These are phyloP conservation scores for Tringa solitaria DNA, from an alignment of 2,113 vertebrate genomes.

Conservation along the genomic window DNA sequence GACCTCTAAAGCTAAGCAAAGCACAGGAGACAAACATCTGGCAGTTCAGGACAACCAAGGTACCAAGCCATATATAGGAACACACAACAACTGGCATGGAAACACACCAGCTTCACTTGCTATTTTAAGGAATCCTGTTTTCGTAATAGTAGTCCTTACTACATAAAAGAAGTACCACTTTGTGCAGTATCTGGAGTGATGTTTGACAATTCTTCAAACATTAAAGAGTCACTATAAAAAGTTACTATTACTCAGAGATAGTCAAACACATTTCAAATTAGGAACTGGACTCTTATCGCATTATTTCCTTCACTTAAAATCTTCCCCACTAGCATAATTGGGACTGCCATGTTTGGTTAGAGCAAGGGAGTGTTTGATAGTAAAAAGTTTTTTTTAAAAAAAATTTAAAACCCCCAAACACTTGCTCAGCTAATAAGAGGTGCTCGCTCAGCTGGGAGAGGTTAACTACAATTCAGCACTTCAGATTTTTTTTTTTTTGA, in stretches of 20 bases:
- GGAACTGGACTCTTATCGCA: neutral
- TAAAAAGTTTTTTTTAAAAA: neutral
- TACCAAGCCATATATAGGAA: neutral
- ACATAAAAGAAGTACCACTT: too few species aligned
- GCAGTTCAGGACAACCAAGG: neutral
- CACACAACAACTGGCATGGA: neutral
- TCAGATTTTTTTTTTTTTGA: neutral
- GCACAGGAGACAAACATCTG: neutral
- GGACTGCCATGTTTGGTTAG: constrained; percentile 17
- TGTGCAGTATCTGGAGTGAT: neutral
- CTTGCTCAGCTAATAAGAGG: neutral
- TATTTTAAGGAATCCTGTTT: neutral
- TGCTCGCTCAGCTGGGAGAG: constrained; percentile 59
- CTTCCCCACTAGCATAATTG: constrained; percentile 40
- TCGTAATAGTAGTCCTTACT: too few species aligned
- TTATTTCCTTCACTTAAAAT: neutral
- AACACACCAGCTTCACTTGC: neutral
- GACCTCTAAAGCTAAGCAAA: neutral
- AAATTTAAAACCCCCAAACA: constrained; percentile 3
- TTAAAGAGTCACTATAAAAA: neutral
- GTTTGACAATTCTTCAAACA: neutral
- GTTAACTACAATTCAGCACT: constrained; percentile 61
- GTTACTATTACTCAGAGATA: neutral
- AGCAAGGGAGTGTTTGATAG: neutral
- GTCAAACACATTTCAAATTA: neutral